A percentile compares a stretch with the other conserved stretches of the same genome.
Conservation (phyloP, 2,113 vertebrate species). For the Gallinago paraguaiae region DNA sequence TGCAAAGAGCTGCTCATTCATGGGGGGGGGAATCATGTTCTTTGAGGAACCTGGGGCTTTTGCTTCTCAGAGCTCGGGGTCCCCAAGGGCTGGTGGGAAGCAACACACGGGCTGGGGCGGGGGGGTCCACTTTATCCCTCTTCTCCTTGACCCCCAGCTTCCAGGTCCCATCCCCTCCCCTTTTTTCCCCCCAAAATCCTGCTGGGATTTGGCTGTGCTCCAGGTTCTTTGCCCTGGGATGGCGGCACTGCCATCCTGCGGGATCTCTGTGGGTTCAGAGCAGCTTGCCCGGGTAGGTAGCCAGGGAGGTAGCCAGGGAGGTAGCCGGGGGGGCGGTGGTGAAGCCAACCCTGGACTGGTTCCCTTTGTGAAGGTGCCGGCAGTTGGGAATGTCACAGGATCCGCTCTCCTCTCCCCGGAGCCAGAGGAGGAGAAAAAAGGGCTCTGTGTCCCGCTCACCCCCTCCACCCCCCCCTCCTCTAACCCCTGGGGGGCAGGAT, state of each 20-base stretch:
- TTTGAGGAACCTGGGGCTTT: background rate
- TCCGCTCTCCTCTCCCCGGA: background rate
- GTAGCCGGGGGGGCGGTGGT: background rate
- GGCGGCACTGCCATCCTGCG: background rate
- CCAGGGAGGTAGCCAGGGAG: background rate
- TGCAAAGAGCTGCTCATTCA: background rate
- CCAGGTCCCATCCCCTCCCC: background rate
- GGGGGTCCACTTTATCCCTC: background rate
- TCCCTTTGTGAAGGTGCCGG: constrained; percentile 1
- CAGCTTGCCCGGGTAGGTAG: background rate
- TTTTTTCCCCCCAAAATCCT: background rate
- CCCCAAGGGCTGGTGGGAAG: background rate
- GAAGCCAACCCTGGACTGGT: constrained; percentile 4
- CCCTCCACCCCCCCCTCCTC: too few species aligned
- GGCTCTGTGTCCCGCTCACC: background rate
- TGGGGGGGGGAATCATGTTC: background rate
- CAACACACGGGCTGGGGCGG: background rate
- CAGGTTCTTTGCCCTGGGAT: background rate
- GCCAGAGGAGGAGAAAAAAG: background rate
- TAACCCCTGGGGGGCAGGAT: background rate
- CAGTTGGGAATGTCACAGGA: constrained; percentile 31
- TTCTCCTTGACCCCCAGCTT: accelerated
- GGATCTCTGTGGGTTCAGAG: constrained; percentile 30
- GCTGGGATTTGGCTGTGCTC: background rate
- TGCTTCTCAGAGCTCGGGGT: accelerated